Evolutionary conservation across 1,140 invertebrate species (phyloP), one percentile per base, ranked within the genome.

Genomic region (Anastatus disparis): DNA sequence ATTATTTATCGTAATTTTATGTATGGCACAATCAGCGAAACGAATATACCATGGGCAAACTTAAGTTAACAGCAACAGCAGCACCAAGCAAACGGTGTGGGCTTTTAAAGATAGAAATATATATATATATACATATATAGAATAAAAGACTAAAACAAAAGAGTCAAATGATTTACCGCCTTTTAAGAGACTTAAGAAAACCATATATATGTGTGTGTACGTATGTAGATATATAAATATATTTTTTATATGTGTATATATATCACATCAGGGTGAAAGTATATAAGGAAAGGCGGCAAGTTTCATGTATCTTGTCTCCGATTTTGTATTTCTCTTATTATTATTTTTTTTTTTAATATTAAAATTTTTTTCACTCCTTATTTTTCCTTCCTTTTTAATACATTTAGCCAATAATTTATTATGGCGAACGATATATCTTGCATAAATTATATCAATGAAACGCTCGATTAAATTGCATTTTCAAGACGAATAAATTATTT

Each of bases 1-100:
- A 62, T 64, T 77, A 84, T 84, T 83, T 84, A 84, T 84, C 81
- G 82, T 84, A 78, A 84, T 84, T 83, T 84, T 83, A 83, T 84
- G 82, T 82, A 84, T 84, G 78, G 77, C 81, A 82, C 81, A 80
- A 83, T 84, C 80, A 83, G 74, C 50, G 76, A 76, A 74, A 69
- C 29, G 68, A 70, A 70, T 70, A 70, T 35, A 20, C 10, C n/a
- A 10, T 22, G 17, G 8, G 20, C 8, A n/a, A n/a, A n/a, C n/a
- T n/a, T n/a, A n/a, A n/a, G n/a, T n/a, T n/a, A n/a, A n/a, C n/a
- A n/a, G n/a, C n/a, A n/a, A n/a, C n/a, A n/a, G 1, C 29, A 3
- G 10, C 35, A 35, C 17, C 12, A 20, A 63, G 26, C 61, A n/a
- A n/a, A 24, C 29, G 24, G 59, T 62, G 59, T 48, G 42, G 40